Evolutionary conservation across 2,113 vertebrate genomes (phyloP).

Genomic region (Phoenicopterus ruber): DNA sequence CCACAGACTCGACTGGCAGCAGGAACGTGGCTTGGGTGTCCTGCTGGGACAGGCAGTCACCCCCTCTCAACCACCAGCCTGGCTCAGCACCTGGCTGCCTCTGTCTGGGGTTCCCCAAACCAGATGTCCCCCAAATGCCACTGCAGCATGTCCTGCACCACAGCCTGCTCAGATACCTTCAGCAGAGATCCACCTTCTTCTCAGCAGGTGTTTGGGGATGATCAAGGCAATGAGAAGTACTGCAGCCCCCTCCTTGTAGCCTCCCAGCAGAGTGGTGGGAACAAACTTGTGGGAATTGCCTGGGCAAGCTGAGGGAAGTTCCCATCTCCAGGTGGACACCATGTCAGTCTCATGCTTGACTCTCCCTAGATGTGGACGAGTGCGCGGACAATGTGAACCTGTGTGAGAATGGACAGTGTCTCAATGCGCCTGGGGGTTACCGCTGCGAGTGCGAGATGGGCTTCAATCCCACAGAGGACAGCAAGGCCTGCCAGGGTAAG

Average conservation of each 20-base stretch:
- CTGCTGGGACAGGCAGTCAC: neutral
- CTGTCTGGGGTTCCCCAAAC: neutral
- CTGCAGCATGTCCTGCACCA: neutral
- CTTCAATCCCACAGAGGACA: conserved; percentile 89
- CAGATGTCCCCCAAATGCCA: neutral
- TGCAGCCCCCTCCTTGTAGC: neutral
- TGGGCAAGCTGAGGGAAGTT: neutral
- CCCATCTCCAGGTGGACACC: fast-evolving
- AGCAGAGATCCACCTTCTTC: neutral
- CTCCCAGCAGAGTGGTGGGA: neutral
- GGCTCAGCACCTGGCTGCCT: neutral
- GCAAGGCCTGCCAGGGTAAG: conserved; percentile 88
- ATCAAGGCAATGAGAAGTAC: neutral
- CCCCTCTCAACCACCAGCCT: neutral
- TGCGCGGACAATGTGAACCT: conserved; percentile 89
- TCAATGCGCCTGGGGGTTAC: conserved; percentile 89
- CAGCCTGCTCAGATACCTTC: neutral
- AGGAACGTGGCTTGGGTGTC: fast-evolving
- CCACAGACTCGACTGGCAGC: fast-evolving
- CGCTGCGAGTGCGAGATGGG: conserved; percentile 95
- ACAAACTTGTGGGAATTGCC: neutral
- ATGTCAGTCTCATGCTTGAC: neutral
- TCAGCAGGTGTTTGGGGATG: neutral
- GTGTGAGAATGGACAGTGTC: conserved; percentile 92
- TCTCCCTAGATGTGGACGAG: conserved; percentile 85